Conservation (phyloP, 2,113 vertebrate genomes). For the Maccullochella peelii region DNA sequence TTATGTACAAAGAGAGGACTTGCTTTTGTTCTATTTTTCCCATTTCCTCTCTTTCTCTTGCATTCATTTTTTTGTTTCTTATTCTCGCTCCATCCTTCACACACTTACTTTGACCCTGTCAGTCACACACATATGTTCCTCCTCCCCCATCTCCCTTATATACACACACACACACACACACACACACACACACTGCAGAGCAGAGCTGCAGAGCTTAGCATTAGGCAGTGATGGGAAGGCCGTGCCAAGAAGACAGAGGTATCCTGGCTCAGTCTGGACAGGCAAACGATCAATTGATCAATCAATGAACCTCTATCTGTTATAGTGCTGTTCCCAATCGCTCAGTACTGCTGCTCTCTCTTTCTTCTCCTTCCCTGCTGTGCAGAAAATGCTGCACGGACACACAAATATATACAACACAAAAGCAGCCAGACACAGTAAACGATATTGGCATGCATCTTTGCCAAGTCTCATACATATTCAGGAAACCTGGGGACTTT, state of each 20-base stretch:
- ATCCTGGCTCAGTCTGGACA: constrained; percentile 66
- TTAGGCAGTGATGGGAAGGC: constrained; percentile 61
- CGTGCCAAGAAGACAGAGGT: constrained; percentile 61
- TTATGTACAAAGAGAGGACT: not conserved
- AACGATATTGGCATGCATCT: constrained; percentile 54
- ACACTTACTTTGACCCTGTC: constrained; percentile 7
- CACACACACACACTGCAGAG: constrained; percentile 32
- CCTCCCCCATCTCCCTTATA: not conserved
- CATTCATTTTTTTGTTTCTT: not conserved
- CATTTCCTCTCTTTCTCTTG: not conserved
- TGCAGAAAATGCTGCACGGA: constrained; percentile 36
- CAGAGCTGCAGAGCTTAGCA: constrained; percentile 74
- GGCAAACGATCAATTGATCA: constrained; percentile 71
- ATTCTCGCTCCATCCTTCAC: not conserved
- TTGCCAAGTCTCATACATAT: constrained; percentile 61
- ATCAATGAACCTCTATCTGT: constrained; percentile 76
- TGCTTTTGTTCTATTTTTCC: not conserved
- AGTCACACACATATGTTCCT: not conserved
- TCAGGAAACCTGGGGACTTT: constrained; percentile 42
- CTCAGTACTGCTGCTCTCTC: constrained; percentile 19
- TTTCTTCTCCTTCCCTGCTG: constrained; percentile 11
- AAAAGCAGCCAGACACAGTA: constrained; percentile 46
- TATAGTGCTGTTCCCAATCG: constrained; percentile 68
- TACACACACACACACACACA: constrained; percentile 20
- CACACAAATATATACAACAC: constrained; percentile 33